phyloP scores from a whole-genome alignment of 2,797 vertebrate species.

The Synanceia verrucosa region DNA sequence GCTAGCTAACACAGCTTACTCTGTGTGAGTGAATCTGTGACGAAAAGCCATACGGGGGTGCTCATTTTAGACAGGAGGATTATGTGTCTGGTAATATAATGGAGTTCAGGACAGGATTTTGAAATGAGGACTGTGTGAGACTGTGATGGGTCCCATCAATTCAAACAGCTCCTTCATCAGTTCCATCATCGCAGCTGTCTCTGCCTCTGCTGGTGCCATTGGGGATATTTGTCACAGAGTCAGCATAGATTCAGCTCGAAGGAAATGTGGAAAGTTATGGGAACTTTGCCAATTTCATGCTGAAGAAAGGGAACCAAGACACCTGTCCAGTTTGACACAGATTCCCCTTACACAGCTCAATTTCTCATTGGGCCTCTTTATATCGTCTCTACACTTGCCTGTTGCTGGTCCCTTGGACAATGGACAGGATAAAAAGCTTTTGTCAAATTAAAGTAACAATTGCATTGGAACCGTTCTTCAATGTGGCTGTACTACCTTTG shows the following conservation, averaged over 20 bases:
- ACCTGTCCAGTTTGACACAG: conserved; percentile 5
- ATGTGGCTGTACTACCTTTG: neutral
- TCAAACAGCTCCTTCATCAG: conserved; percentile 37
- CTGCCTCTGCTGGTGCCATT: conserved; percentile 11
- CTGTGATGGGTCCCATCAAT: conserved; percentile 47
- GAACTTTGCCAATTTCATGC: conserved; percentile 27
- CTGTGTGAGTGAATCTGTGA: neutral
- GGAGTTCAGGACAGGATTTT: conserved; percentile 29
- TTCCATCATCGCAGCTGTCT: conserved; percentile 24
- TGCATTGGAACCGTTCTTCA: neutral
- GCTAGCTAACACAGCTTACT: neutral
- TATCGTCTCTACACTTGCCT: neutral
- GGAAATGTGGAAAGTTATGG: conserved; percentile 14
- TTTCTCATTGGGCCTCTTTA: neutral
- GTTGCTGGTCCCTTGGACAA: neutral
- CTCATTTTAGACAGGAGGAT: conserved; percentile 21
- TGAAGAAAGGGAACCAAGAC: conserved; percentile 14
- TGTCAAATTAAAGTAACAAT: neutral
- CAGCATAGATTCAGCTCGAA: conserved; percentile 11
- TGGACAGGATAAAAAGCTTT: neutral
- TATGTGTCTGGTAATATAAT: conserved; percentile 26
- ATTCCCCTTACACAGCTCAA: neutral
- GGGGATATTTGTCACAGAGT: conserved; percentile 44
- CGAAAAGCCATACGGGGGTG: neutral
- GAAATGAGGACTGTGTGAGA: conserved; percentile 10